Conservation (phyloP, 2,113 vertebrate genomes). For the Cygnus atratus region DNA sequence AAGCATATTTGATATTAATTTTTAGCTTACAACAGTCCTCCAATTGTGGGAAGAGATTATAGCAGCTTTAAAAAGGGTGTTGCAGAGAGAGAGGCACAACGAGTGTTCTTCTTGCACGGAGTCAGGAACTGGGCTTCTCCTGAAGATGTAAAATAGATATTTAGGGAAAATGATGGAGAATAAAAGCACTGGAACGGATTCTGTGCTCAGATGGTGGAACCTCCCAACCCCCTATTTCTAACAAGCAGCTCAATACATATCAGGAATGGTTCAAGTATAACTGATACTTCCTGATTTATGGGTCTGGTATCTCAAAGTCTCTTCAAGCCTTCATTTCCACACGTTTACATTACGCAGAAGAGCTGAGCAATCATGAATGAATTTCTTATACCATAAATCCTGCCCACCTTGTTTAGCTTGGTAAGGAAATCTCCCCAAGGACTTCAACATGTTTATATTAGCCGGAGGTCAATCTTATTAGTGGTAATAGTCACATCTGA, state of each 20-base stretch:
- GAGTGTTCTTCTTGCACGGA: neutral
- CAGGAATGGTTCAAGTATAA: neutral
- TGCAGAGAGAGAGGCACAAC: neutral
- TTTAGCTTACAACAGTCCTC: neutral
- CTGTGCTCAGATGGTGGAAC: neutral
- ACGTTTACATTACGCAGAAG: neutral
- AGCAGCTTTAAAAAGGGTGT: neutral
- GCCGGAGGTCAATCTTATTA: neutral
- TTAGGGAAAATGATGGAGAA: neutral
- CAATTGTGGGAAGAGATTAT: neutral
- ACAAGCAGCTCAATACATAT: neutral
- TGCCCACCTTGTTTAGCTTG: neutral
- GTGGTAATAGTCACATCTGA: neutral
- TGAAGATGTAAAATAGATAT: neutral
- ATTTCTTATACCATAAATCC: neutral
- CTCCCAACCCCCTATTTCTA: neutral
- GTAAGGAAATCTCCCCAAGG: neutral
- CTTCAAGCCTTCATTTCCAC: neutral
- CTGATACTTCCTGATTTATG: neutral
- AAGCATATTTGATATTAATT: neutral
- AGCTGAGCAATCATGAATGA: neutral
- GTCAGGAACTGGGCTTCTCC: neutral
- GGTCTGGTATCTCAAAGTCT: neutral
- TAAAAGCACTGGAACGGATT: neutral
- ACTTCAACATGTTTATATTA: neutral